Conservation (phyloP, 2,888 invertebrate genomes). For the Drosophila melanosoma region DNA sequence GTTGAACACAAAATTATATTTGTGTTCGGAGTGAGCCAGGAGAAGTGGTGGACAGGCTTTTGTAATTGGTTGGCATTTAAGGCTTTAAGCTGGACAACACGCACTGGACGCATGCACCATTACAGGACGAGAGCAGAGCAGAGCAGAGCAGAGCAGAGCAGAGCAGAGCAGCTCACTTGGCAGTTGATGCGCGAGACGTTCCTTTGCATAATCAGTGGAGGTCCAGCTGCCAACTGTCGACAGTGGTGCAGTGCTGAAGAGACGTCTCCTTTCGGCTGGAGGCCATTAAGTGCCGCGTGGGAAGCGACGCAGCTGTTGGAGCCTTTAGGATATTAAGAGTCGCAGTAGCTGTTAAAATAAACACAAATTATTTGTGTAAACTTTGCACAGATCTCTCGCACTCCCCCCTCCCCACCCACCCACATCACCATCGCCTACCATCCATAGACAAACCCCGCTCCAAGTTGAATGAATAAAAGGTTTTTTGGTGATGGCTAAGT, state of each 20-base stretch:
- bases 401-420: not conserved
- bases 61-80: conserved; percentile 68
- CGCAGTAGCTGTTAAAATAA: conserved; percentile 75
- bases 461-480: conserved; percentile 42
- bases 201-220: conserved; percentile 73
- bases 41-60: conserved; percentile 13
- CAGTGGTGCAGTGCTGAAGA: conserved; percentile 26
- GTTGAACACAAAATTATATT: conserved; percentile 70
- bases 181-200: conserved; percentile 63
- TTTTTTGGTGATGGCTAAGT: conserved; percentile 63
- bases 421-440: not conserved
- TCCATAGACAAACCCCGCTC: not conserved
- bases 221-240: conserved; percentile 25
- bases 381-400: conserved; percentile 61
- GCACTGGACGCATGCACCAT: conserved; percentile 63
- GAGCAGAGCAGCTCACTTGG: conserved; percentile 20
- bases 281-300: conserved; percentile 74
- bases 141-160: conserved; percentile 25
- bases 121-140: conserved; percentile 31
- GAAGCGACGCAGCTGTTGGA: conserved; percentile 62
- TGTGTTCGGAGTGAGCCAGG: conserved; percentile 32
- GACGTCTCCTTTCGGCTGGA: conserved; percentile 24
- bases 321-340: conserved; percentile 53
- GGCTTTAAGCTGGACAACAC: conserved; percentile 67
- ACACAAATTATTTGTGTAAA: conserved; percentile 80